A percentile compares a stretch with the other conserved stretches of the same genome.
Evolutionary conservation across 2,113 vertebrate species (phyloP).

Genomic region (Calyptomena viridis): DNA sequence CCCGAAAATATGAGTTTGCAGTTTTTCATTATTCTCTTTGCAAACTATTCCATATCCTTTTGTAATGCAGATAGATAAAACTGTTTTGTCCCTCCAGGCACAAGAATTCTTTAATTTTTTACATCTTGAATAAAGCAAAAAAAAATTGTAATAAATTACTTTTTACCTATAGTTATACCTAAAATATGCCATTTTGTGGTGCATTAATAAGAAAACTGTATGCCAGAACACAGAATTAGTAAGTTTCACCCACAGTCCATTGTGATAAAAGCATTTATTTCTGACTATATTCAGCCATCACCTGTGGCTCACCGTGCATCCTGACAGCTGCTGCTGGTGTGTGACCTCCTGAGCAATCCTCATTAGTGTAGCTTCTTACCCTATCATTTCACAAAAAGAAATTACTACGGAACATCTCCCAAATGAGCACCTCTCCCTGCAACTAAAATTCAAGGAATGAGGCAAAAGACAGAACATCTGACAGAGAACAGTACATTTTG

Average conservation of each 20-base stretch:
- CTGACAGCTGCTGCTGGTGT: neutral
- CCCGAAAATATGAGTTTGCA: neutral
- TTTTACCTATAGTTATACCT: neutral
- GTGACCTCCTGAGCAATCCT: neutral
- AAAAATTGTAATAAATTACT: neutral
- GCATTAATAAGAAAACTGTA: neutral
- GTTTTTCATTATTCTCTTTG: neutral
- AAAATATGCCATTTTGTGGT: neutral
- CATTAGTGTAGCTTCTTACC: neutral
- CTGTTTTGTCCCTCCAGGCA: neutral
- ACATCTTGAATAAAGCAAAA: neutral
- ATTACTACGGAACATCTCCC: neutral
- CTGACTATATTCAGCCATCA: neutral
- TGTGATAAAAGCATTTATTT: neutral
- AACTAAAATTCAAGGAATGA: neutral
- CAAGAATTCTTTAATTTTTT: neutral
- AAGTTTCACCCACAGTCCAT: neutral
- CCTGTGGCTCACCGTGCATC: neutral
- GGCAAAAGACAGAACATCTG: neutral
- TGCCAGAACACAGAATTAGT: neutral
- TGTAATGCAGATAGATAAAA: neutral
- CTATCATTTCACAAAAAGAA: neutral
- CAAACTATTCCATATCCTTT: neutral
- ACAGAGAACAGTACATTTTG: neutral
- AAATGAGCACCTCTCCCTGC: neutral